Percentiles rank a stretch among this genome's conserved stretches.
These are phyloP conservation scores for Thripadectes ignobilis DNA, from an alignment of 2,797 vertebrate genomes.

Conservation along the genomic window DNA sequence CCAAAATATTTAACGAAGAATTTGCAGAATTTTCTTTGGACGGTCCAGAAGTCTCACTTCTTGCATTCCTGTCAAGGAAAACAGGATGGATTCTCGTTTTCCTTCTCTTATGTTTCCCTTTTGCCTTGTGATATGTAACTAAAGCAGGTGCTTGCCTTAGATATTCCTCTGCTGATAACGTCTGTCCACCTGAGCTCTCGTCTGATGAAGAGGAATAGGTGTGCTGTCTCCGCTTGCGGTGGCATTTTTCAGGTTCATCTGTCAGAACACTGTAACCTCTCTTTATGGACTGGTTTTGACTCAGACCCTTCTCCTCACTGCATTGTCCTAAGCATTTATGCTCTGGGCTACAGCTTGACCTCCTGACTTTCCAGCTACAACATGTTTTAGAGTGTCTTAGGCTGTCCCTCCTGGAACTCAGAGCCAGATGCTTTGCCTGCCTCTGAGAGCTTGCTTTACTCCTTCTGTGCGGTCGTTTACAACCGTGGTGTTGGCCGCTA, in stretches of 20 bases:
- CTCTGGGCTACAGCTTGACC: slow-evolving; percentile 23
- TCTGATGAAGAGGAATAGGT: slow-evolving; percentile 66
- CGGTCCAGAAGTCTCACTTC: not conserved
- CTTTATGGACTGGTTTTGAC: slow-evolving; percentile 73
- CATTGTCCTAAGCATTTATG: slow-evolving; percentile 41
- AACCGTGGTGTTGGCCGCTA: not conserved
- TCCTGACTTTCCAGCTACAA: slow-evolving; percentile 55
- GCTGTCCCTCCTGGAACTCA: slow-evolving; percentile 34
- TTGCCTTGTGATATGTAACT: slow-evolving; percentile 43
- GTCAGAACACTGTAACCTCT: slow-evolving; percentile 69
- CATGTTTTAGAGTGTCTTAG: slow-evolving; percentile 49
- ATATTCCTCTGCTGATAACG: slow-evolving; percentile 31
- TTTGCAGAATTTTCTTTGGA: not conserved
- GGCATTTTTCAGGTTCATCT: slow-evolving; percentile 61
- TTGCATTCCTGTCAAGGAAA: not conserved
- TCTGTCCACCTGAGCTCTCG: slow-evolving; percentile 50
- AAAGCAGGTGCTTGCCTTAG: not conserved
- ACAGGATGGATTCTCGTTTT: not conserved
- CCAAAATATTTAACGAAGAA: not conserved
- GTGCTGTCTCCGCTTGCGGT: slow-evolving; percentile 70
- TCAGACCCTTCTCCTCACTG: slow-evolving; percentile 19
- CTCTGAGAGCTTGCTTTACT: slow-evolving; percentile 25
- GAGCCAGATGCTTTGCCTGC: slow-evolving; percentile 23
- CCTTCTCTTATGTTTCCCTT: slow-evolving; percentile 72
- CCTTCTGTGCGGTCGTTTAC: slow-evolving; percentile 17